phyloP scores from a whole-genome alignment of 2,113 vertebrate species.

The Notarius lentiginosus region DNA sequence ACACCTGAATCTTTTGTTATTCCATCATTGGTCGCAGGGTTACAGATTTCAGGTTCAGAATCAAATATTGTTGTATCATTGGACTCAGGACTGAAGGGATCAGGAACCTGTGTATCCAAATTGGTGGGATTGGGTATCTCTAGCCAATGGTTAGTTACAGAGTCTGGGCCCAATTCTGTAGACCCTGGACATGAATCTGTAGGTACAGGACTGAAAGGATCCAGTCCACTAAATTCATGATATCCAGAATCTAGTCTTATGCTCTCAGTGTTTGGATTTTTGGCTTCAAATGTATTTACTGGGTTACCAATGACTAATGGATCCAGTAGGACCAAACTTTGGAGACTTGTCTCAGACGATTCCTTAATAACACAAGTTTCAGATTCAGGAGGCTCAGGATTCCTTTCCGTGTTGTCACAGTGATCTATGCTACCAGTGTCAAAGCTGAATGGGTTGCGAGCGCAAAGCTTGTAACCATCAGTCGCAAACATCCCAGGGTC shows the following conservation, averaged over 20 bases:
- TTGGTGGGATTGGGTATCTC: conserved; percentile 11
- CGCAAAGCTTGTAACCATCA: conserved; percentile 36
- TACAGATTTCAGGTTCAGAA: conserved; percentile 41
- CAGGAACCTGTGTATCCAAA: conserved; percentile 18
- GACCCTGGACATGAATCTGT: conserved; percentile 10
- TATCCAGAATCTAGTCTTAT: conserved; percentile 51
- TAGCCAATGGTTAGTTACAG: background rate
- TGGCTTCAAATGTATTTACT: background rate
- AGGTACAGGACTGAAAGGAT: conserved; percentile 26
- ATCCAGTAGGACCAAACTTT: conserved; percentile 35
- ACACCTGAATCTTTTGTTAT: conserved; percentile 26
- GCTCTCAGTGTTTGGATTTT: conserved; percentile 23
- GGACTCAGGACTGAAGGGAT: conserved; percentile 53
- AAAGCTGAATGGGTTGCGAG: conserved; percentile 22
- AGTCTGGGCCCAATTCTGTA: conserved; percentile 4
- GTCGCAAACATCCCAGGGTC: conserved; percentile 22
- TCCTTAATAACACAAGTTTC: conserved; percentile 9
- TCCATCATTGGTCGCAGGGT: conserved; percentile 23
- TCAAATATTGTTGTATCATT: conserved; percentile 38
- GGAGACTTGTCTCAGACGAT: conserved; percentile 8
- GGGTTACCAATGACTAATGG: background rate
- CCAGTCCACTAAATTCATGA: conserved; percentile 42
- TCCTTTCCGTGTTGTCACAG: conserved; percentile 3
- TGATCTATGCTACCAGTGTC: conserved; percentile 27
- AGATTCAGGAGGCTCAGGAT: background rate